phyloP scores from a whole-genome alignment of 2,888 invertebrate species.

The Hololepta plana region DNA sequence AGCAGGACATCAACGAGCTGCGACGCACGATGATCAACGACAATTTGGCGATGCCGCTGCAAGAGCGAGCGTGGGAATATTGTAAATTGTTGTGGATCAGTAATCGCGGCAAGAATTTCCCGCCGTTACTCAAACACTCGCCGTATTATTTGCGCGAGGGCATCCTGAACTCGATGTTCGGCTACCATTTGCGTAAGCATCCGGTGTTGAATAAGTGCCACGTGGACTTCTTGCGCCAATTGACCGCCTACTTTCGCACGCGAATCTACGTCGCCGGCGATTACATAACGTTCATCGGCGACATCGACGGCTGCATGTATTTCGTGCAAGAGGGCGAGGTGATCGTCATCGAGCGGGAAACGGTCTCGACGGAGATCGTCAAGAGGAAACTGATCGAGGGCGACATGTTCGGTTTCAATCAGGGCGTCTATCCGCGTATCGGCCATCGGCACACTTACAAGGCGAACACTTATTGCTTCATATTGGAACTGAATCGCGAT shows the following conservation, averaged over 20 bases:
- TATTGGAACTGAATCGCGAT: too few relatives aligned
- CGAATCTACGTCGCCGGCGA: conserved; percentile 13
- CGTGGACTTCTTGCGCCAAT: conserved; percentile 14
- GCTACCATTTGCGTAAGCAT: conserved; percentile 13
- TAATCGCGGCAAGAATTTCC: conserved; percentile 10
- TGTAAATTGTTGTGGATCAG: conserved; percentile 7
- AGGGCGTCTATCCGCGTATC: conserved; percentile 10
- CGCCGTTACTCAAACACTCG: conserved; percentile 11
- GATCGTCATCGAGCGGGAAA: conserved; percentile 11
- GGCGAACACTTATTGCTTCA: conserved; percentile 10
- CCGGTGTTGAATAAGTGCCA: conserved; percentile 12
- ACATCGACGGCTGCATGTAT: conserved; percentile 15
- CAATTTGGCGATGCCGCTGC: conserved; percentile 8
- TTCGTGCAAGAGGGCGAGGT: conserved; percentile 15
- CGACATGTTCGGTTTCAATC: conserved; percentile 12
- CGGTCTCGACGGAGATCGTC: conserved; percentile 9
- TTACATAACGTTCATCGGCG: conserved; percentile 12
- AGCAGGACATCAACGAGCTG: conserved; percentile 6
- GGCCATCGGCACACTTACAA: conserved; percentile 14
- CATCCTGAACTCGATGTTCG: conserved; percentile 14
- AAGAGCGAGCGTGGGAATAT: conserved; percentile 8
- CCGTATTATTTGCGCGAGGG: conserved; percentile 15
- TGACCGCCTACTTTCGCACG: conserved; percentile 12
- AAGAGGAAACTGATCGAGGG: conserved; percentile 9
- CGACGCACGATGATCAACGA: conserved; percentile 7